These are phyloP conservation scores for Myrmecophaga tridactyla DNA, from an alignment of 2,113 vertebrate species.

Conservation along the genomic window DNA sequence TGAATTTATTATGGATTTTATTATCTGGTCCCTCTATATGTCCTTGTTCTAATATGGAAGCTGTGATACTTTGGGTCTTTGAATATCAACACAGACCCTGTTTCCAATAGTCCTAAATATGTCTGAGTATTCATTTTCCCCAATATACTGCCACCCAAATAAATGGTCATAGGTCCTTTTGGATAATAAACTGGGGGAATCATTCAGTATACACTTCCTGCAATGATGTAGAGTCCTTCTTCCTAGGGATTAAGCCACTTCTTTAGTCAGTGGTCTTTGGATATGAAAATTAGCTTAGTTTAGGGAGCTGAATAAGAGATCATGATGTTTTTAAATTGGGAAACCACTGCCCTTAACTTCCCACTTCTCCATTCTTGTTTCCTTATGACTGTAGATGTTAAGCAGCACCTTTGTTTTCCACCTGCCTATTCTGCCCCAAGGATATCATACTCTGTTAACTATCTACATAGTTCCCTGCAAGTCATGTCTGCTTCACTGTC, in stretches of 20 bases:
- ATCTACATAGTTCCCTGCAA: background rate
- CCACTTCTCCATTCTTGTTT: background rate
- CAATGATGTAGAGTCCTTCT: background rate
- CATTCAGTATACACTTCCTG: background rate
- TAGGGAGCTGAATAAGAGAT: background rate
- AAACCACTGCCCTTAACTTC: background rate
- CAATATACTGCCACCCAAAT: background rate
- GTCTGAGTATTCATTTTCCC: background rate
- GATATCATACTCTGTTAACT: background rate
- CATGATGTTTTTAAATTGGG: background rate
- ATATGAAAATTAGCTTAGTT: background rate
- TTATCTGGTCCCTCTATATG: background rate
- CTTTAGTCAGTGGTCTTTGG: background rate
- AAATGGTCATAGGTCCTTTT: background rate
- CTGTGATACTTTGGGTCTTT: background rate
- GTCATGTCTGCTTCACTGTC: background rate
- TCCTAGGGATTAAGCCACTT: background rate
- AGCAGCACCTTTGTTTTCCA: background rate
- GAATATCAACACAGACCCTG: background rate
- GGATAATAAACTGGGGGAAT: background rate
- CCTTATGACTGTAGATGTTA: background rate
- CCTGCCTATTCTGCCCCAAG: background rate
- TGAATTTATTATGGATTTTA: background rate
- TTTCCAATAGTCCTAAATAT: background rate
- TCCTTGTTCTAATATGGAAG: background rate